These are phyloP conservation scores for Listronotus oregonensis DNA, from an alignment of 1,140 invertebrate species.

Conservation along the genomic window DNA sequence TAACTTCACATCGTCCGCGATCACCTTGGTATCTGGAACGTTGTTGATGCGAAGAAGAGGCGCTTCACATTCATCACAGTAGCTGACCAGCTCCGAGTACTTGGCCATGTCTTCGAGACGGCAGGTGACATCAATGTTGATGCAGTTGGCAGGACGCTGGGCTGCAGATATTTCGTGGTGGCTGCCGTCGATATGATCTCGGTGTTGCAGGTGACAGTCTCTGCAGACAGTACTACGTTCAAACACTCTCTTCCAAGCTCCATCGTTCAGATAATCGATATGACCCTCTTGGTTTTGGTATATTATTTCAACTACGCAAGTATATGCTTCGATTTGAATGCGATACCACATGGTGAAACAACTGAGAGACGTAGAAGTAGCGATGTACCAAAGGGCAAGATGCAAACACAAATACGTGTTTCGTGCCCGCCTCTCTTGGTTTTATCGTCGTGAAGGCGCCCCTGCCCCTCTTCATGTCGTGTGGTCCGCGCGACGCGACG, in stretches of 20 bases:
- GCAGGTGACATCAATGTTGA: constrained; percentile 1
- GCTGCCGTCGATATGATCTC: neutral
- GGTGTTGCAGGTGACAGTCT: neutral
- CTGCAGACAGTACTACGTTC: neutral
- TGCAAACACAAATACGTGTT: neutral
- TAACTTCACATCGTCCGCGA: constrained; percentile 1
- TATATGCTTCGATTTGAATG: constrained; percentile 1
- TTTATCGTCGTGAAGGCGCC: neutral
- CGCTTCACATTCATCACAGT: constrained; percentile 1
- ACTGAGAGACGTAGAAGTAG: neutral
- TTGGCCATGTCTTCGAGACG: neutral
- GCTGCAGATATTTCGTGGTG: neutral
- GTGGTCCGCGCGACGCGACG: constrained; percentile 1
- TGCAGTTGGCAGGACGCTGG: constrained; percentile 1
- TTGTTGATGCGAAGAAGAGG: constrained; percentile 1
- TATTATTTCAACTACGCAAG: neutral
- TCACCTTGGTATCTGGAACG: constrained; percentile 1
- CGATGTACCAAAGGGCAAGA: constrained; percentile 1
- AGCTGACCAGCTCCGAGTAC: neutral
- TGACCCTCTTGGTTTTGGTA: constrained; percentile 1
- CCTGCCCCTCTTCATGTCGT: neutral
- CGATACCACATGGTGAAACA: neutral
- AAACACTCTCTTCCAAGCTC: neutral
- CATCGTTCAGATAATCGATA: constrained; percentile 1
- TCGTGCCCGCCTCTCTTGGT: neutral